phyloP scores from a whole-genome alignment of 2,113 vertebrate species.

The Ceyx cyanopectus region DNA sequence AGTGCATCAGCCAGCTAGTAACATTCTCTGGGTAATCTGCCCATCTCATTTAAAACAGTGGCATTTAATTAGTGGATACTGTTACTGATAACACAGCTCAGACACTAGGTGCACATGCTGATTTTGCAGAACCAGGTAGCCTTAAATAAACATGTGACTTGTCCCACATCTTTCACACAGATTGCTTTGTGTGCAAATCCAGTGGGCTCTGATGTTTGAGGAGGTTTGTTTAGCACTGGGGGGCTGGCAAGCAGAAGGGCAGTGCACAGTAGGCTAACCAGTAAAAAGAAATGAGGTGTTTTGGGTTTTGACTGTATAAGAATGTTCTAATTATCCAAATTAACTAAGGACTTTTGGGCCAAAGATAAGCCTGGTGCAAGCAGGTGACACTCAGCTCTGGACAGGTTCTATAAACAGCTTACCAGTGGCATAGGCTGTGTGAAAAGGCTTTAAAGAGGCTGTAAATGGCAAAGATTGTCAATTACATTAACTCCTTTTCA shows the following conservation, averaged over 20 bases:
- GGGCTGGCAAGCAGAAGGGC: not conserved
- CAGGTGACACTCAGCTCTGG: not conserved
- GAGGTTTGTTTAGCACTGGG: not conserved
- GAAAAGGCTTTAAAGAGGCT: slow-evolving; percentile 2
- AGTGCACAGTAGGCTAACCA: not conserved
- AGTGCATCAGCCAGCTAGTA: not conserved
- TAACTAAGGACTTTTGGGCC: not conserved
- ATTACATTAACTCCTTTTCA: slow-evolving; percentile 3
- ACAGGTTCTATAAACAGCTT: not conserved
- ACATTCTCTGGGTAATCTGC: not conserved
- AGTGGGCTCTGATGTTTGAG: not conserved
- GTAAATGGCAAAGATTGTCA: slow-evolving; percentile 23
- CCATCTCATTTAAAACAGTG: not conserved
- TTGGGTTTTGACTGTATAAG: not conserved
- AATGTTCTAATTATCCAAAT: not conserved
- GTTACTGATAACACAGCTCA: not conserved
- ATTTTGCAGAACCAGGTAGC: not conserved
- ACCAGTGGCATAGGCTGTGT: not conserved
- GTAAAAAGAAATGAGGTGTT: not conserved
- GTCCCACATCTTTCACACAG: not conserved
- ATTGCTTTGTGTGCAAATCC: not conserved
- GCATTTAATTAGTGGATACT: not conserved
- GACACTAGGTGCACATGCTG: not conserved
- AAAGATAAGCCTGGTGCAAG: not conserved
- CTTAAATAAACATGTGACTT: not conserved